Evolutionary conservation across 2,888 invertebrate species (phyloP).

Genomic region (Heterodera filipjevi): DNA sequence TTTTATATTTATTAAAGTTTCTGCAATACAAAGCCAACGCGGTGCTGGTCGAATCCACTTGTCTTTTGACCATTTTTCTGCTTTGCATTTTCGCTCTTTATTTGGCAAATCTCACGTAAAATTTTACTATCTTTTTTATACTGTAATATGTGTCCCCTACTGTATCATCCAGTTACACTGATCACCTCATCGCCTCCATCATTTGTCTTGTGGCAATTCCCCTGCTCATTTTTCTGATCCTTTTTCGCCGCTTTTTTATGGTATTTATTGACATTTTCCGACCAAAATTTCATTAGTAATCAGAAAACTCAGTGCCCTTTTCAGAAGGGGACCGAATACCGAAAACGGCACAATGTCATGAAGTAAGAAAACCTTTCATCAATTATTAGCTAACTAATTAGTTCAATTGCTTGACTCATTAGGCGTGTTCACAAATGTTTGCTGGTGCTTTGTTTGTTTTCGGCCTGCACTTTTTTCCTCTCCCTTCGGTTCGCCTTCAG

Average conservation of each 20-base stretch:
- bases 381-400: background rate
- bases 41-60: background rate
- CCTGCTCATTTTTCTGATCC: constrained; percentile 39
- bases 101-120: constrained; percentile 5
- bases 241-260: constrained; percentile 32
- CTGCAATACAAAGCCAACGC: constrained; percentile 18
- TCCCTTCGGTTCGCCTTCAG: constrained; percentile 44
- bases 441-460: constrained; percentile 36
- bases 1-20: constrained; percentile 50
- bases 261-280: too few species aligned
- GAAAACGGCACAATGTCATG: constrained; percentile 20
- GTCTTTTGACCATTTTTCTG: background rate
- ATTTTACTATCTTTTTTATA: too few species aligned
- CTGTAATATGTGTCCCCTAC: too few species aligned
- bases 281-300: too few species aligned
- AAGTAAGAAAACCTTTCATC: background rate
- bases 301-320: too few species aligned
- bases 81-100: background rate
- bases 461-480: constrained; percentile 46
- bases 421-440: constrained; percentile 29
- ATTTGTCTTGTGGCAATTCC: constrained; percentile 39
- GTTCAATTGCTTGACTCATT: background rate
- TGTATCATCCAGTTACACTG: constrained; percentile 30
- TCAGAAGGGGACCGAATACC: constrained; percentile 1
- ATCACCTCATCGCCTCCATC: constrained; percentile 38